Evolutionary conservation across 2,888 invertebrate genomes (phyloP).

Genomic region (Pyralis farinalis): DNA sequence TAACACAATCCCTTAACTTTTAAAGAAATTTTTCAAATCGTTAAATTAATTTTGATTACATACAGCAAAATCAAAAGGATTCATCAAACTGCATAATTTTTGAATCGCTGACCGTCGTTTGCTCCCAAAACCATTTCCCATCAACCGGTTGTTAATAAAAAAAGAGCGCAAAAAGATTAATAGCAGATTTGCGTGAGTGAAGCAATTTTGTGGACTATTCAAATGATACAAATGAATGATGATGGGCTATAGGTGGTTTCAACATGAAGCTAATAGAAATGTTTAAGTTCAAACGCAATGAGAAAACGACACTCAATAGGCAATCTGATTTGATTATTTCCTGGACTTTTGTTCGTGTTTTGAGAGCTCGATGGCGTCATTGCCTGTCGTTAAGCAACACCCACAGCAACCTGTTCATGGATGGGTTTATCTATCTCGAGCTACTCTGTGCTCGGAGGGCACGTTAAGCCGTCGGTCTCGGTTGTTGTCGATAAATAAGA

Average conservation of each 20-base stretch:
- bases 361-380: no score
- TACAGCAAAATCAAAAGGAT: slow-evolving; percentile 3
- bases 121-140: slow-evolving; percentile 30
- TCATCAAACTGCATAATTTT: slow-evolving; percentile 17
- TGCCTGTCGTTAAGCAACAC: no score
- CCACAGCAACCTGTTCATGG: no score
- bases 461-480: no score
- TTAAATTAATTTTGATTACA: slow-evolving; percentile 12
- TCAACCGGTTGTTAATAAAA: slow-evolving; percentile 29
- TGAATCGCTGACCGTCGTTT: slow-evolving; percentile 11
- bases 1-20: no score
- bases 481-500: no score
- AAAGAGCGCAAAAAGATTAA: slow-evolving; percentile 40
- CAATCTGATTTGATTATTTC: background rate
- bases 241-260: slow-evolving; percentile 35
- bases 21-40: no score
- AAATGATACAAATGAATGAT: slow-evolving; percentile 48
- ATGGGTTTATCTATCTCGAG: no score
- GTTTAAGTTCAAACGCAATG: slow-evolving; percentile 2
- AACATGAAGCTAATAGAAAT: slow-evolving; percentile 5
- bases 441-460: no score
- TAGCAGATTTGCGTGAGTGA: slow-evolving; percentile 51
- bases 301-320: background rate
- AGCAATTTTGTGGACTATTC: slow-evolving; percentile 51
- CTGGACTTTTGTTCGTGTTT: no score